Percentiles rank a stretch among this genome's conserved stretches.
phyloP scores from a whole-genome alignment of 92 coral and sea anemone species.

The Hydrozoanthus gracilis region DNA sequence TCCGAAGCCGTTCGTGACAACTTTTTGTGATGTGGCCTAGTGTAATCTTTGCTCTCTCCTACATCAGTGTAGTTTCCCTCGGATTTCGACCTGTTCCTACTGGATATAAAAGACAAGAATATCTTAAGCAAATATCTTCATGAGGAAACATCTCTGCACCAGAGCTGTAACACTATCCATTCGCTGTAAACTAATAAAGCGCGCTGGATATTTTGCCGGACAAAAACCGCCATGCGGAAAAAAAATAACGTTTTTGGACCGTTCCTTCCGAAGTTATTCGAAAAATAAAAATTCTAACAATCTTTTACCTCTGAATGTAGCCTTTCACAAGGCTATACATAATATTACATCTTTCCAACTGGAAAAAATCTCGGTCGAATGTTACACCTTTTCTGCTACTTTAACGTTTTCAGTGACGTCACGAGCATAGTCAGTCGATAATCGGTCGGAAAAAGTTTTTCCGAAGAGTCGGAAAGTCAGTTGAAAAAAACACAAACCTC shows the following conservation, averaged over 20 bases:
- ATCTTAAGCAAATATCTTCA: background rate
- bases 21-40: background rate
- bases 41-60: background rate
- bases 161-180: background rate
- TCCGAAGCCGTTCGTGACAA: conserved; percentile 37
- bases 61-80: conserved; percentile 3
- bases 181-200: background rate
- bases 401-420: background rate
- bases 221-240: background rate
- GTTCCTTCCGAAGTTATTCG: background rate
- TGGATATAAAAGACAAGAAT: background rate
- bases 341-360: conserved; percentile 36
- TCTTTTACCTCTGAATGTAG: conserved; percentile 74
- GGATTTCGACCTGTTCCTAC: conserved; percentile 46
- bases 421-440: background rate
- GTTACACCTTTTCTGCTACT: background rate
- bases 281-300: background rate
- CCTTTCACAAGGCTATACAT: conserved; percentile 92
- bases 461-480: background rate
- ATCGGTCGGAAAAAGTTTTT: background rate
- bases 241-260: background rate
- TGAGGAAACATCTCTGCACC: background rate
- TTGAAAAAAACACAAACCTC: too few relatives aligned
- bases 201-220: background rate
- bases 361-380: background rate